phyloP scores from a whole-genome alignment of 2,888 invertebrate species.

The Drepanosiphum platanoidis region DNA sequence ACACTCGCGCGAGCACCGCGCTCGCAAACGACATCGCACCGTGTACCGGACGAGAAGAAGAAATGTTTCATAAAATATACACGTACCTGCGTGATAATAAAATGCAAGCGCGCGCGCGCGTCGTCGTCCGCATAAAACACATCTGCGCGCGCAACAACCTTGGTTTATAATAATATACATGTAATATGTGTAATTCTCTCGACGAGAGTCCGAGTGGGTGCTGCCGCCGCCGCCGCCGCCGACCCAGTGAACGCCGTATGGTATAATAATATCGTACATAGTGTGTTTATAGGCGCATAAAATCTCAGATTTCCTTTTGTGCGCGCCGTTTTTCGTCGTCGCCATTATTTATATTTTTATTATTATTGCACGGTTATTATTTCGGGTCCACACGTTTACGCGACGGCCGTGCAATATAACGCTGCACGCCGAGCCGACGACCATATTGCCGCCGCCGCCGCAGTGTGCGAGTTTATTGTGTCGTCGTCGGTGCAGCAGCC shows the following conservation, averaged over 20 bases:
- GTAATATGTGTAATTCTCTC: constrained; percentile 11
- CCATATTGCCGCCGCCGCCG: too few species aligned
- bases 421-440: too few species aligned
- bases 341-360: background rate
- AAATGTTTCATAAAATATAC: background rate
- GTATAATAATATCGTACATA: too few species aligned
- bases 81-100: too few species aligned
- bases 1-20: background rate
- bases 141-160: constrained; percentile 23
- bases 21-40: background rate
- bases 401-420: too few species aligned
- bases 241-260: constrained; percentile 14
- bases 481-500: too few species aligned
- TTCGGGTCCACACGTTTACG: too few species aligned
- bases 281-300: too few species aligned
- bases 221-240: background rate
- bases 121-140: constrained; percentile 2
- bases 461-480: too few species aligned
- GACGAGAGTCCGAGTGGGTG: constrained; percentile 34
- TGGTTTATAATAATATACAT: too few species aligned
- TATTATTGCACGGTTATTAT: background rate
- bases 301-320: too few species aligned
- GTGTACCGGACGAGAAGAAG: background rate
- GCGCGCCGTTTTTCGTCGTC: background rate
- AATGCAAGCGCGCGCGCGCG: background rate